phyloP scores from a whole-genome alignment of 2,888 invertebrate genomes.

The Germaria angustata region DNA sequence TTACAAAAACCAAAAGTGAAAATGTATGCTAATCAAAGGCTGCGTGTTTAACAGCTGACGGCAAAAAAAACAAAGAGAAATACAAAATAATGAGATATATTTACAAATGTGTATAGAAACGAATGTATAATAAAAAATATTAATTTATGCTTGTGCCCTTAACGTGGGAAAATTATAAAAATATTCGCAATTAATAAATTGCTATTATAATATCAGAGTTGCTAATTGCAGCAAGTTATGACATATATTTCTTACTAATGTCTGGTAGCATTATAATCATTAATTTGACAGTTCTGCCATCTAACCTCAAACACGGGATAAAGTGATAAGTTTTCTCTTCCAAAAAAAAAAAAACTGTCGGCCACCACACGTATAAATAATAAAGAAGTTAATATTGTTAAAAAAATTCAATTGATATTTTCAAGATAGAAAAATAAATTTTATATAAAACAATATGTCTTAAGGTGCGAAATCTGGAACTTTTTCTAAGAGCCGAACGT shows the following conservation, averaged over 20 bases:
- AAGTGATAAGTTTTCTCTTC: constrained; percentile 64
- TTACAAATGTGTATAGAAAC: background rate
- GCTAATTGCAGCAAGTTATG: constrained; percentile 13
- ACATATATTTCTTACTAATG: background rate
- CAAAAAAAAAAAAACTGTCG: constrained; percentile 49
- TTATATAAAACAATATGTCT: constrained; percentile 26
- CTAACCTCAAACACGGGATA: constrained; percentile 65
- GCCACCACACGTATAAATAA: constrained; percentile 47
- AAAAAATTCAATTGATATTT: constrained; percentile 6
- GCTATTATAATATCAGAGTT: constrained; percentile 36
- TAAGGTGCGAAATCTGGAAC: background rate
- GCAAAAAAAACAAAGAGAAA: background rate
- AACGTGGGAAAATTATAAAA: constrained; percentile 5
- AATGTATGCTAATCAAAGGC: constrained; percentile 10
- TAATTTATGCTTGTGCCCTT: background rate
- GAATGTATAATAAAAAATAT: background rate
- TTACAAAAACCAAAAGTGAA: constrained; percentile 18
- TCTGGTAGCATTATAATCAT: constrained; percentile 36
- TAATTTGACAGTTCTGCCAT: constrained; percentile 58
- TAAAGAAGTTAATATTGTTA: constrained; percentile 13
- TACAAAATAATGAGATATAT: background rate
- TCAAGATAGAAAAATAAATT: background rate
- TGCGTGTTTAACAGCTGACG: constrained; percentile 23
- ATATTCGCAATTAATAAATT: constrained; percentile 3
- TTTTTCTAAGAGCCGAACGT: constrained; percentile 3